phyloP scores from a whole-genome alignment of 2,113 vertebrate genomes.

The Aspiorhynchus laticeps region DNA sequence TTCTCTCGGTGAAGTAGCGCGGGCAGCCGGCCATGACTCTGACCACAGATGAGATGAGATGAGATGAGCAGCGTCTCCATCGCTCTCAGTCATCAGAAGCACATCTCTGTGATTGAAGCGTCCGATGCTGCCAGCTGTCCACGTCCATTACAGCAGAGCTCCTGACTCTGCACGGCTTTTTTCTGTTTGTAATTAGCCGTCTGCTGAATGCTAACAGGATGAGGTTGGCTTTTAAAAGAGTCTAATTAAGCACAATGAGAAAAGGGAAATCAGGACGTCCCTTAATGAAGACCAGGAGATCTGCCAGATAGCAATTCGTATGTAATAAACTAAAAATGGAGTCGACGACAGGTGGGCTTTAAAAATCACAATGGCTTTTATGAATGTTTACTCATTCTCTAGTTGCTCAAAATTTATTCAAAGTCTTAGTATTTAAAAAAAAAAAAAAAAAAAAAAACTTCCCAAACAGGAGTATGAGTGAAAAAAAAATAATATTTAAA shows the following conservation, averaged over 20 bases:
- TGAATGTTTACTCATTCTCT: neutral
- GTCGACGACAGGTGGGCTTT: constrained; percentile 8
- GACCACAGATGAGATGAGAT: constrained; percentile 9
- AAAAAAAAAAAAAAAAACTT: too few species aligned
- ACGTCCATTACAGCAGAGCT: constrained; percentile 23
- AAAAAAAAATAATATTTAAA: too few species aligned
- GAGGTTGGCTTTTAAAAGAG: constrained; percentile 41
- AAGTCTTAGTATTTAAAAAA: too few species aligned
- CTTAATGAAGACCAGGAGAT: constrained; percentile 48
- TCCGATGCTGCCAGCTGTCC: constrained; percentile 23
- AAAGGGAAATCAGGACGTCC: constrained; percentile 41
- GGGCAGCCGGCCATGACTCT: neutral
- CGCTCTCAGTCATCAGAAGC: constrained; percentile 18
- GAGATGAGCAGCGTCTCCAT: neutral
- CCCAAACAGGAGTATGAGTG: too few species aligned
- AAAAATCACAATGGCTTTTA: neutral
- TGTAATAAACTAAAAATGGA: neutral
- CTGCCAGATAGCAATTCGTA: neutral
- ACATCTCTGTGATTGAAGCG: neutral
- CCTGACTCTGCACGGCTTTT: neutral
- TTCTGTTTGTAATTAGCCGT: constrained; percentile 37
- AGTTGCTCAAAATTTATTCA: neutral
- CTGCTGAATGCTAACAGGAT: constrained; percentile 41
- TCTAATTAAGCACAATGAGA: constrained; percentile 49
- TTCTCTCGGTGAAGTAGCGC: neutral